phyloP scores from a whole-genome alignment of 2,888 invertebrate species.

The Diplazon laetatorius region DNA sequence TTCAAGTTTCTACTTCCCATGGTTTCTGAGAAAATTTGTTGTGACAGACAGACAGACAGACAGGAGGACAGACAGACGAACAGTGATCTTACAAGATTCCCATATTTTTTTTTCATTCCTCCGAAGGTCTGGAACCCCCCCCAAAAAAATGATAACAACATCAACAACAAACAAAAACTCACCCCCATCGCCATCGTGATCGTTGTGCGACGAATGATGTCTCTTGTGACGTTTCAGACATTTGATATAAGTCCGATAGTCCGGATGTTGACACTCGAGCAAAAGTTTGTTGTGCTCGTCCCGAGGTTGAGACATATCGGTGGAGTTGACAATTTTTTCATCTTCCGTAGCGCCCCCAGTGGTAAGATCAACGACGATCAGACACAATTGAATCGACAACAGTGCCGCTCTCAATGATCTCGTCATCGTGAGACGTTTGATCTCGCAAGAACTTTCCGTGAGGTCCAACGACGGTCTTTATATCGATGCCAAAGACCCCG shows the following conservation, averaged over 20 bases:
- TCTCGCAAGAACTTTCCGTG: slow-evolving; percentile 38
- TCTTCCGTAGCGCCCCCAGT: slow-evolving; percentile 26
- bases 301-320: slow-evolving; percentile 43
- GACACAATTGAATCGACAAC: neutral
- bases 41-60: no score
- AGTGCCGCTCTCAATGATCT: slow-evolving; percentile 28
- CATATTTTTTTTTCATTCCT: no score
- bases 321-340: slow-evolving; percentile 28
- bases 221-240: slow-evolving; percentile 78
- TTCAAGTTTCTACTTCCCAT: no score
- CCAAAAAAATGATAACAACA: no score
- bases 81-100: no score
- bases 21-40: no score
- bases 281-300: slow-evolving; percentile 68
- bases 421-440: slow-evolving; percentile 59
- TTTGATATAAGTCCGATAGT: slow-evolving; percentile 78
- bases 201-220: slow-evolving; percentile 69
- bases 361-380: slow-evolving; percentile 29
- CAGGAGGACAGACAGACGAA: no score
- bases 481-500: slow-evolving; percentile 60
- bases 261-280: slow-evolving; percentile 73
- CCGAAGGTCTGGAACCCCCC: no score
- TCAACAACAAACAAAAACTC: slow-evolving; percentile 5
- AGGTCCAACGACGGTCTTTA: slow-evolving; percentile 54
- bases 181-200: slow-evolving; percentile 42